phyloP scores from a whole-genome alignment of 2,888 invertebrate genomes.

The Diloba caeruleocephala region DNA sequence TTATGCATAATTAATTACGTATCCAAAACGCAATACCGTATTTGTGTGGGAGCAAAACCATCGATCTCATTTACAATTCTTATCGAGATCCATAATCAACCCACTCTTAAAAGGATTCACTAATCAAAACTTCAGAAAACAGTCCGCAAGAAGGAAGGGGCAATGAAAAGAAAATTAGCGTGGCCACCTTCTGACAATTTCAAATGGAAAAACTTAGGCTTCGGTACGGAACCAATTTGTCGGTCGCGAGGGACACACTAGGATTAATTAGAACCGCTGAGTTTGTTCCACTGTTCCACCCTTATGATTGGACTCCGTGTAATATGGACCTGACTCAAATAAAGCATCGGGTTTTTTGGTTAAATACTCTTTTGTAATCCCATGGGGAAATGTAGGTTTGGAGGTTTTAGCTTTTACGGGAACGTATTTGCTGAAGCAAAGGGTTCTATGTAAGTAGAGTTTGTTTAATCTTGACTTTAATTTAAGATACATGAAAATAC shows the following conservation, averaged over 20 bases:
- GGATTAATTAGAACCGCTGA: slow-evolving; percentile 74
- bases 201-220: slow-evolving; percentile 76
- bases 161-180: slow-evolving; percentile 81
- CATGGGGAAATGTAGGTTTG: slow-evolving; percentile 2
- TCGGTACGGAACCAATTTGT: slow-evolving; percentile 68
- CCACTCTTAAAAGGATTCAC: slow-evolving; percentile 49
- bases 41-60: neutral
- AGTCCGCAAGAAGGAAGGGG: slow-evolving; percentile 58
- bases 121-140: slow-evolving; percentile 66
- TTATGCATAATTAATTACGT: no score
- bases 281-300: slow-evolving; percentile 51
- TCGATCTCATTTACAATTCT: slow-evolving; percentile 13
- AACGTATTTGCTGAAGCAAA: no score
- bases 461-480: no score
- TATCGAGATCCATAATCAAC: slow-evolving; percentile 7
- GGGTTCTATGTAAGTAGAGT: no score
- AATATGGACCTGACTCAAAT: slow-evolving; percentile 36
- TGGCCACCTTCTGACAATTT: slow-evolving; percentile 67
- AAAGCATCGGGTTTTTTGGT: slow-evolving; percentile 36
- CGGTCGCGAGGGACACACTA: slow-evolving; percentile 71
- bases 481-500: no score
- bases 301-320: slow-evolving; percentile 48
- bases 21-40: no score
- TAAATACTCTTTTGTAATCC: slow-evolving; percentile 17
- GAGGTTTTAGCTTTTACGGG: slow-evolving; percentile 3